Base-by-base conservation (phyloP, 2,113 vertebrate genomes). In the Ptilorrhoa leucosticta region DNA sequence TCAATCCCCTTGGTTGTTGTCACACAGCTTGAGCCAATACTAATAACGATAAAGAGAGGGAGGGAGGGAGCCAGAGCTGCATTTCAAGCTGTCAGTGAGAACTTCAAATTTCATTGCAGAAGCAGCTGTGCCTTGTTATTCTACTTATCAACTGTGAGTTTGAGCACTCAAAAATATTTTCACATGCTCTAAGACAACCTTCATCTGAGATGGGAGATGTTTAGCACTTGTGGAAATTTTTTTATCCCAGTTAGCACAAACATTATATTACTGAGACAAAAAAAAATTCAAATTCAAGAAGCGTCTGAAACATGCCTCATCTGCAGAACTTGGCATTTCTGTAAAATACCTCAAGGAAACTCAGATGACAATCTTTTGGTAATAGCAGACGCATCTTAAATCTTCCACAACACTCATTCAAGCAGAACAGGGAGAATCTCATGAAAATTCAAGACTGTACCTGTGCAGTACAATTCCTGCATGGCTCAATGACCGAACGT, bases 41-140 rank as follows among this genome's bases (percentile, higher is more conserved):
- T 24, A 39, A 6, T 54, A 72, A 40, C 0, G 0, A 21, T 5
- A 10, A 7, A 21, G 53, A 10, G 30, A 66, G 21, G n/a, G 33
- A 57, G 28, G 28, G 27, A 47, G 27, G 16, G 47, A 60, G 18
- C 31, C n/a, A 76, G 53, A 10, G 1, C 76, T 77, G 51, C 23
- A 1, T 58, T 61, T 80, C 54, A 63, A 47, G 54, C 71, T 50
- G 53, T 19, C 50, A n/a, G 45, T 31, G 37, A 66, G 31, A 56
- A 39, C 77, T 79, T 71, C 39, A 77, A 76, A 19, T 39, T 80
- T 53, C 39, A 13, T 69, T 84, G 69, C 48, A 87, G 35, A 79
- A 94, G 44, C 13, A 48, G 60, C 76, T 78, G 51, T 42, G 30
- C 48, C 73, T 60, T 82, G 35, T 66, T 83, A 68, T 45, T 75